Percentiles rank a stretch among this genome's conserved stretches.
Conservation (phyloP, 2,797 vertebrate species). For the Artibeus lituratus region DNA sequence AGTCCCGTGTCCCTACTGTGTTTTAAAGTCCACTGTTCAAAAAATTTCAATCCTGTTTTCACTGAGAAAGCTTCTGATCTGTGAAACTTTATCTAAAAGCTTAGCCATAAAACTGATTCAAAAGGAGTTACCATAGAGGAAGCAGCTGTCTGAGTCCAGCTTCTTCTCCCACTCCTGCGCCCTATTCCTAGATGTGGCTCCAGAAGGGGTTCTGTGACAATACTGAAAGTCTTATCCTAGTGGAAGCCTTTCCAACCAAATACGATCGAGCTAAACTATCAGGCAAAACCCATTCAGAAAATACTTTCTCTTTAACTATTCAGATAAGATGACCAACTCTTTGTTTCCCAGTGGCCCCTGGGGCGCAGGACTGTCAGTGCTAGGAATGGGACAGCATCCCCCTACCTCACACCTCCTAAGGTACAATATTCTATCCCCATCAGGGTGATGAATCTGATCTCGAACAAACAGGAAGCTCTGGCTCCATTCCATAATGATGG, state of each 20-base stretch:
- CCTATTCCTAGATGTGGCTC: not conserved
- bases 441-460: fast-evolving
- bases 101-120: not conserved
- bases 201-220: not conserved
- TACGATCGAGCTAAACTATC: not conserved
- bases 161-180: not conserved
- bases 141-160: fast-evolving
- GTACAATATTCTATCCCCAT: not conserved
- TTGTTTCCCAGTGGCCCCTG: not conserved
- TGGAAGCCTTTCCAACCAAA: not conserved
- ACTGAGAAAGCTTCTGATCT: not conserved
- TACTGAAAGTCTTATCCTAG: not conserved
- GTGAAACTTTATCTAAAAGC: not conserved
- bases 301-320: not conserved
- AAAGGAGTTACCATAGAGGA: not conserved
- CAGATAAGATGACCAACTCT: not conserved
- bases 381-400: too few species aligned
- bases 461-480: not conserved
- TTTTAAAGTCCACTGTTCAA: not conserved
- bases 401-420: not conserved
- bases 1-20: not conserved
- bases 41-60: not conserved
- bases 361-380: fast-evolving
- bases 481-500: not conserved
- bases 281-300: not conserved